These are phyloP conservation scores for Mormyrus proboscirostris DNA, from an alignment of 2,797 vertebrate species.

Conservation along the genomic window DNA sequence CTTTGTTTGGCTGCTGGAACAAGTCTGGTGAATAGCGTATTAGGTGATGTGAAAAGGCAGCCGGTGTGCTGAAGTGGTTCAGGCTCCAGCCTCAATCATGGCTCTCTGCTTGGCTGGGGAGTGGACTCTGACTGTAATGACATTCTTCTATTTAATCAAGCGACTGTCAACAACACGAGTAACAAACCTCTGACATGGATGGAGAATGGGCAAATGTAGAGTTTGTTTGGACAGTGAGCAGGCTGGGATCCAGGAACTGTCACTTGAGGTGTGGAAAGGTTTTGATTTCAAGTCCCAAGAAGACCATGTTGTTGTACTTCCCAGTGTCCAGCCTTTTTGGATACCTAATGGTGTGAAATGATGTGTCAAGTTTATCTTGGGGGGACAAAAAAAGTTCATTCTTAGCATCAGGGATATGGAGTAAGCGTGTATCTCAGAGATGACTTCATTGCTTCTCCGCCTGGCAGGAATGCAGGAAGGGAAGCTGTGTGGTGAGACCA, in stretches of 20 bases:
- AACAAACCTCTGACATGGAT: not conserved
- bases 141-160: not conserved
- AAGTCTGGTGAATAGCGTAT: not conserved
- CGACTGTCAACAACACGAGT: not conserved
- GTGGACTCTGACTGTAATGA: not conserved
- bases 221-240: not conserved
- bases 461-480: not conserved
- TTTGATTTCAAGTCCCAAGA: not conserved
- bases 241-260: not conserved
- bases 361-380: not conserved
- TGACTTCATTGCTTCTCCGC: not conserved
- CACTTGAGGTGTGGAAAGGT: not conserved
- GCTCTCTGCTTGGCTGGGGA: slow-evolving; percentile 14
- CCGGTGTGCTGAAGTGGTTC: slow-evolving; percentile 35
- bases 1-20: slow-evolving; percentile 8
- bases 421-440: not conserved
- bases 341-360: not conserved
- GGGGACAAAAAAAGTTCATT: not conserved
- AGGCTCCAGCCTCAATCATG: slow-evolving; percentile 56
- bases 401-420: not conserved
- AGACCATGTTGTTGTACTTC: not conserved
- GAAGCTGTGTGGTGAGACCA: slow-evolving; percentile 32
- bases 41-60: slow-evolving; percentile 36
- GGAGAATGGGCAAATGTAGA: not conserved
- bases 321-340: not conserved